A percentile compares a stretch with the other conserved stretches of the same genome.
Evolutionary conservation across 2,888 invertebrate species (phyloP).

Genomic region (Tachina grossa): DNA sequence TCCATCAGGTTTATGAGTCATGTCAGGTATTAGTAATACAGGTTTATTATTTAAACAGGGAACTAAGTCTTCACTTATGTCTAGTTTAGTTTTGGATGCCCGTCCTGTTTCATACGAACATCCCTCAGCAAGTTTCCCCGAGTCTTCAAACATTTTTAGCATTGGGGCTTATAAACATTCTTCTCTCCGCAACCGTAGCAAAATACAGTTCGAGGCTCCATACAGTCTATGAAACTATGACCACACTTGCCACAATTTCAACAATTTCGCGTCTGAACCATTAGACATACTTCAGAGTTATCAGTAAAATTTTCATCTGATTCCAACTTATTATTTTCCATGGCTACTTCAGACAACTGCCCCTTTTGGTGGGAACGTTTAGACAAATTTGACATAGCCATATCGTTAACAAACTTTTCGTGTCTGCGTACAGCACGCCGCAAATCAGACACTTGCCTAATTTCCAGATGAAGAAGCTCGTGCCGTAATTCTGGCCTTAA

Average conservation of each 20-base stretch:
- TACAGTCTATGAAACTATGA: no score
- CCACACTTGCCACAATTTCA: no score
- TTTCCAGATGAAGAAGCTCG: slow-evolving; percentile 12
- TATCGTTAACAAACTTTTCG: slow-evolving; percentile 19
- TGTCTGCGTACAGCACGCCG: background rate
- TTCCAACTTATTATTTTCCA: background rate
- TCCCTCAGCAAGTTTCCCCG: no score
- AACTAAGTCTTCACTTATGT: background rate
- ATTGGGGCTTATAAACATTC: no score
- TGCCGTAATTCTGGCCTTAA: background rate
- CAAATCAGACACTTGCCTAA: background rate
- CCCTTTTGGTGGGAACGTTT: background rate
- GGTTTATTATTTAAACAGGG: no score
- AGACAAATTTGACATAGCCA: background rate
- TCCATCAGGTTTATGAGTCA: no score
- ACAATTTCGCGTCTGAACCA: no score
- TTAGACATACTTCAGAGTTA: background rate
- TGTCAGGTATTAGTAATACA: no score
- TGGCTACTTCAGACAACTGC: background rate
- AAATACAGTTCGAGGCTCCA: no score
- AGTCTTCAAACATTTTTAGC: no score
- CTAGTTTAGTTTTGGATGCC: background rate
- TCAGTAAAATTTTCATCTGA: background rate
- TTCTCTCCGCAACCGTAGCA: no score
- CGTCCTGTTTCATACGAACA: no score